Evolutionary conservation across 1,140 invertebrate species (phyloP).

Genomic region (Anadara kagoshimensis): DNA sequence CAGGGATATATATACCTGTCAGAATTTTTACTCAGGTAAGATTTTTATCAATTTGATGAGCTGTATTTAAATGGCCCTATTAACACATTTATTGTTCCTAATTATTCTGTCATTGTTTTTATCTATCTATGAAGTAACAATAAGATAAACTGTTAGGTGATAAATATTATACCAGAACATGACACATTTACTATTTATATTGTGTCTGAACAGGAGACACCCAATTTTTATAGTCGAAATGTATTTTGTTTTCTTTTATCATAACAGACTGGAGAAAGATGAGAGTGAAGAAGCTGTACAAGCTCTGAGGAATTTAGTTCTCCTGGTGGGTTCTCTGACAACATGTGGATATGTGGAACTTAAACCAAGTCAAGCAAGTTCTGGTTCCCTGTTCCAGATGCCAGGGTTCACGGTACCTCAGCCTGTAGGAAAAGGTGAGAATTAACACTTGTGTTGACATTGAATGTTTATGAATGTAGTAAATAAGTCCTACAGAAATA

Average conservation of each 20-base stretch:
- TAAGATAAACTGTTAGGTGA: not conserved
- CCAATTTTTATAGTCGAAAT: not conserved
- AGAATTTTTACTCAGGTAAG: slow-evolving; percentile 94
- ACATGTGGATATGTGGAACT: slow-evolving; percentile 95
- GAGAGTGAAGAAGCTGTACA: slow-evolving; percentile 73
- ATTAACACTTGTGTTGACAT: not conserved
- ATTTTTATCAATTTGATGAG: too few species aligned
- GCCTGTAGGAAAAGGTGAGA: slow-evolving; percentile 88
- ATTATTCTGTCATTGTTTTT: too few species aligned
- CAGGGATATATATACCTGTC: slow-evolving; percentile 96
- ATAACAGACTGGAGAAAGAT: slow-evolving; percentile 64
- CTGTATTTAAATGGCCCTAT: too few species aligned
- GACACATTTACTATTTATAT: too few species aligned
- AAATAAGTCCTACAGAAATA: not conserved
- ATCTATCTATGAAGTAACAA: too few species aligned
- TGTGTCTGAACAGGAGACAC: not conserved
- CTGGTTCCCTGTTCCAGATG: slow-evolving; percentile 92
- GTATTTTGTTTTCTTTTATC: not conserved
- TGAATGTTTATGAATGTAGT: not conserved
- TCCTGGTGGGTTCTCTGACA: slow-evolving; percentile 94
- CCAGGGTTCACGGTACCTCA: slow-evolving; percentile 93
- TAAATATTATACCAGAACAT: not conserved
- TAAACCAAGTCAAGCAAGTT: slow-evolving; percentile 78
- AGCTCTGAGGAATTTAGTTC: slow-evolving; percentile 92
- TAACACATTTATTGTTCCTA: too few species aligned